Percentiles rank a stretch among this genome's conserved stretches.
Evolutionary conservation across 1,140 invertebrate genomes (phyloP).

Genomic region (Drepana arcuata): DNA sequence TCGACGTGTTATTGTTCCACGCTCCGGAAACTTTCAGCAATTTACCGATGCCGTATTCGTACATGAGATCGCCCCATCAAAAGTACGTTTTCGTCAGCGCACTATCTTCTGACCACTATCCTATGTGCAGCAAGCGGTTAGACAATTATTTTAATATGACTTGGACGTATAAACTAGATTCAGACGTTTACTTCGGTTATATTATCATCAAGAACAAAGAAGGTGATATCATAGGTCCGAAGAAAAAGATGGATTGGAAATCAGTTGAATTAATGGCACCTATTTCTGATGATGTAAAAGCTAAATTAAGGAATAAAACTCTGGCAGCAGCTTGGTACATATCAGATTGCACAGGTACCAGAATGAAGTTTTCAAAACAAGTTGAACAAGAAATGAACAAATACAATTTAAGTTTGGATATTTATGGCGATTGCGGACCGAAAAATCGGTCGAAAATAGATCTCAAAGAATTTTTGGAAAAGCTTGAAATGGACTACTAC

Average conservation of each 20-base stretch:
- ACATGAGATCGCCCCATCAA: constrained; percentile 32
- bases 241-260: constrained; percentile 33
- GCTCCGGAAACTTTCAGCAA: too few species aligned
- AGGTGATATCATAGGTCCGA: constrained; percentile 39
- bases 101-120: constrained; percentile 49
- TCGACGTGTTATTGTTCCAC: too few species aligned
- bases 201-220: constrained; percentile 32
- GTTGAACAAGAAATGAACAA: constrained; percentile 69
- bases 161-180: constrained; percentile 76
- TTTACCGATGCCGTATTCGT: too few species aligned
- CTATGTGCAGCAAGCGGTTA: constrained; percentile 18
- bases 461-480: constrained; percentile 42
- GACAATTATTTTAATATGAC: constrained; percentile 74
- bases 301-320: constrained; percentile 44
- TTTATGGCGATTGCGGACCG: constrained; percentile 78
- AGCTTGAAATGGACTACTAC: constrained; percentile 71
- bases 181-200: constrained; percentile 60
- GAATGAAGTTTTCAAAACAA: constrained; percentile 72
- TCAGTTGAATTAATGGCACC: constrained; percentile 39
- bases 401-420: constrained; percentile 72
- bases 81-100: constrained; percentile 53
- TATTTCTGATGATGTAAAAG: constrained; percentile 25
- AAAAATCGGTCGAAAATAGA: constrained; percentile 29
- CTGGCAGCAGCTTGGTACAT: constrained; percentile 76
- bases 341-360: constrained; percentile 75